phyloP scores from a whole-genome alignment of 1,140 invertebrate genomes.

The Drosophila punjabiensis region DNA sequence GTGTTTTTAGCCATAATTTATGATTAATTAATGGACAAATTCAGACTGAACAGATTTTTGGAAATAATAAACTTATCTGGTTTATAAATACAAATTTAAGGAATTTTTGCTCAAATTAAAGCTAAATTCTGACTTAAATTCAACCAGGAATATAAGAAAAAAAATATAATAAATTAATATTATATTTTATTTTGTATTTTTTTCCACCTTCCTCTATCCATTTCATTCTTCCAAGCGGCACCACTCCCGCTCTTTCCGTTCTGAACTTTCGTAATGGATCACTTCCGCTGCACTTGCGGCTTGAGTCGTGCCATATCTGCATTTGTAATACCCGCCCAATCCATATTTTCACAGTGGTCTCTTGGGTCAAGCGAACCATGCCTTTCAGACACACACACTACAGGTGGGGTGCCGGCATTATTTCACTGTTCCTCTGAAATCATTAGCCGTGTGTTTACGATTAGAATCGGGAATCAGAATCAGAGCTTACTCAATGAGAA shows the following conservation, averaged over 20 bases:
- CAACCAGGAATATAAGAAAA: no score
- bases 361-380: constrained; percentile 4
- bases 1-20: no score
- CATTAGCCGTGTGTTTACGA: not conserved
- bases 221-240: not conserved
- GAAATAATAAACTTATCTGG: no score
- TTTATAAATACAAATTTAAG: no score
- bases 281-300: constrained; percentile 62
- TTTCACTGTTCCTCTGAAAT: not conserved
- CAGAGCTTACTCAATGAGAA: constrained; percentile 7
- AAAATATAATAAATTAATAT: not conserved
- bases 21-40: no score
- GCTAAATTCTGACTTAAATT: no score
- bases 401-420: constrained; percentile 4
- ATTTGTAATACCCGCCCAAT: constrained; percentile 51
- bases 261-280: constrained; percentile 73
- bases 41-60: no score
- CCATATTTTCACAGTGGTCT: constrained; percentile 18
- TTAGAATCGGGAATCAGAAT: not conserved
- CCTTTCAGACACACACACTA: not conserved
- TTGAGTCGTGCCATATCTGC: constrained; percentile 58
- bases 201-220: constrained; percentile 3
- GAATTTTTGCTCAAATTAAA: no score
- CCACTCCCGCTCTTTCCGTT: constrained; percentile 50
- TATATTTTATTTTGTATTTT: not conserved